Evolutionary conservation across 2,888 invertebrate species (phyloP).

Genomic region (Chironomus tentans): DNA sequence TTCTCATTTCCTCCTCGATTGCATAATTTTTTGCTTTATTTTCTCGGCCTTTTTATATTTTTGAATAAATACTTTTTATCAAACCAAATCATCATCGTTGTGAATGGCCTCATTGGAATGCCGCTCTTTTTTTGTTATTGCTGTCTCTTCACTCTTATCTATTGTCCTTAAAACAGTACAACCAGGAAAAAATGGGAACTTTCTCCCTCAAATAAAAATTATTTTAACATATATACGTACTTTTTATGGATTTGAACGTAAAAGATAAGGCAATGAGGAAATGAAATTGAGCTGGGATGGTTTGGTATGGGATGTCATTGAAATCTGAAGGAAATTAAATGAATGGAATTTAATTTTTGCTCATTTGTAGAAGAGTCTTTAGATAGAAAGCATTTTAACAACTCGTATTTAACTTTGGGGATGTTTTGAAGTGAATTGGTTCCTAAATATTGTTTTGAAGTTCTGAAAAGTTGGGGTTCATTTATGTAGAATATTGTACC

Average conservation of each 20-base stretch:
- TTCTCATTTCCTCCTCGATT: neutral
- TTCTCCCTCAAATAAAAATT: neutral
- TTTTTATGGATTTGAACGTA: neutral
- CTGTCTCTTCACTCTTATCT: neutral
- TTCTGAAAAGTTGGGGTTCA: no score
- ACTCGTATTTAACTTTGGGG: no score
- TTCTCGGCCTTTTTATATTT: neutral
- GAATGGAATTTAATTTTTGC: no score
- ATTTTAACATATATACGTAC: neutral
- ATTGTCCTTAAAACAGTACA: neutral
- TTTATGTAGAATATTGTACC: no score
- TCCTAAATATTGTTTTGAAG: no score
- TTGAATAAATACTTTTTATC: slow-evolving; percentile 8
- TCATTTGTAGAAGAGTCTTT: no score
- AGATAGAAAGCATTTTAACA: no score
- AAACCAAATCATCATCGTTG: neutral
- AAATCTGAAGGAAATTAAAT: no score
- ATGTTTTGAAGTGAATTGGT: no score
- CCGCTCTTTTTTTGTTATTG: neutral
- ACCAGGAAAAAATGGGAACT: no score
- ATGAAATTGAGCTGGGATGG: no score
- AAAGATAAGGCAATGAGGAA: neutral
- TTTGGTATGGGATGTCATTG: no score
- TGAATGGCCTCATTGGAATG: neutral
- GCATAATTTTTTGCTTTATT: neutral